Conservation (phyloP, 2,797 vertebrate species). For the Epinephelus awoara region DNA sequence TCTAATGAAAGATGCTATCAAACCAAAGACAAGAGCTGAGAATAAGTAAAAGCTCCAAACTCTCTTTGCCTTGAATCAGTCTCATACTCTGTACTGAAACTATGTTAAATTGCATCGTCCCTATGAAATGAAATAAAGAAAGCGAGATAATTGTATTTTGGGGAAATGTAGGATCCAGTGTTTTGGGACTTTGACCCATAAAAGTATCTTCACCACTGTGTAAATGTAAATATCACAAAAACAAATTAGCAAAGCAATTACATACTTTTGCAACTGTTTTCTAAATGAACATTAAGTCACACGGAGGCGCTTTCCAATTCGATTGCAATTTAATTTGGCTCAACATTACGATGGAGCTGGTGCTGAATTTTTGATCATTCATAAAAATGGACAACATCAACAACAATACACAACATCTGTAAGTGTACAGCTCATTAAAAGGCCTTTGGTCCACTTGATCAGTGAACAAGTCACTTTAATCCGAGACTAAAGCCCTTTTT, state of each 20-base stretch:
- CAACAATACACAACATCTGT: background rate
- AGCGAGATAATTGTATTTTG: background rate
- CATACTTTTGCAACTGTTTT: no score
- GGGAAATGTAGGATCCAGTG: background rate
- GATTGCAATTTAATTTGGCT: conserved; percentile 1
- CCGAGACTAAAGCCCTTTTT: no score
- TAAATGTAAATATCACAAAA: background rate
- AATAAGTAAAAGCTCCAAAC: no score
- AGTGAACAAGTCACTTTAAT: background rate
- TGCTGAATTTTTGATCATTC: conserved; percentile 2
- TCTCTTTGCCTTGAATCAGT: no score
- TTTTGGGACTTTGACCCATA: background rate
- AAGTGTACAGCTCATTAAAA: conserved; percentile 5
- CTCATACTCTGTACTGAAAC: no score
- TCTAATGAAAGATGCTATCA: background rate
- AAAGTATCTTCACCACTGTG: background rate
- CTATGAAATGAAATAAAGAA: no score
- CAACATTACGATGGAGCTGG: background rate
- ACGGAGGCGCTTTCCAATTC: background rate
- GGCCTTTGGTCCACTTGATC: no score
- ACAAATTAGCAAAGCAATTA: background rate
- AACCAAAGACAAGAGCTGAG: no score
- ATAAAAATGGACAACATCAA: background rate
- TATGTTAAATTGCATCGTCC: no score
- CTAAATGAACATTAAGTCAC: background rate